Evolutionary conservation across 2,797 vertebrate species (phyloP).

Genomic region (Muscicapa comitata): DNA sequence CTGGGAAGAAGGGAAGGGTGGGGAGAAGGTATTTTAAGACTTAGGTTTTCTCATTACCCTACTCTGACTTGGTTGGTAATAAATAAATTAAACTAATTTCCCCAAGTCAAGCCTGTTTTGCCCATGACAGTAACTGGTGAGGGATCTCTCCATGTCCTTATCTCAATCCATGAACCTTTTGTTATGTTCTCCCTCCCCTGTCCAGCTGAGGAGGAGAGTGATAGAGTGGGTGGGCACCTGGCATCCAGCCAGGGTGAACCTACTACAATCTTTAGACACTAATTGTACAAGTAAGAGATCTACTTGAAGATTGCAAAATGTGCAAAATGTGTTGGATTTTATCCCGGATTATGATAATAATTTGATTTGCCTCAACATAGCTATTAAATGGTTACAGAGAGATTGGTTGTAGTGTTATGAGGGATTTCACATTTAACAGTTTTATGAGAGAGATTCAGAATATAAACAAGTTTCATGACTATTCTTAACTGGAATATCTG

Average conservation of each 20-base stretch:
- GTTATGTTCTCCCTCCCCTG: not conserved
- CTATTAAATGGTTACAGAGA: constrained; percentile 39
- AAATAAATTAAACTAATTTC: not conserved
- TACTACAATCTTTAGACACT: not conserved
- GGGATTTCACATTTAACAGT: constrained; percentile 17
- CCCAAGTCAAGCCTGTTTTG: not conserved
- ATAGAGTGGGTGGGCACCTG: not conserved
- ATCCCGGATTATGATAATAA: constrained; percentile 29
- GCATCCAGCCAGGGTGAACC: not conserved
- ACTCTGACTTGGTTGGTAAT: not conserved
- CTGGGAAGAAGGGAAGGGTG: not conserved
- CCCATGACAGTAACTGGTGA: not conserved
- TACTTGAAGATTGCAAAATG: constrained; percentile 27
- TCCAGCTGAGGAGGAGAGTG: not conserved
- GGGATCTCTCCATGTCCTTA: not conserved
- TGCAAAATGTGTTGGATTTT: constrained; percentile 46
- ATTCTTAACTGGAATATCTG: not conserved
- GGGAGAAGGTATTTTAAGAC: not conserved
- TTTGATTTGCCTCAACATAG: constrained; percentile 37
- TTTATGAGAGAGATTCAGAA: constrained; percentile 15
- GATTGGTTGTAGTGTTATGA: constrained; percentile 21
- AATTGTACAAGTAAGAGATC: not conserved
- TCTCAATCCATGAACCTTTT: not conserved
- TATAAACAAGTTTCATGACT: constrained; percentile 28
- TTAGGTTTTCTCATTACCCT: not conserved